Base-by-base conservation (phyloP, 2,888 invertebrate genomes). In the Sinentomon sp. region DNA sequence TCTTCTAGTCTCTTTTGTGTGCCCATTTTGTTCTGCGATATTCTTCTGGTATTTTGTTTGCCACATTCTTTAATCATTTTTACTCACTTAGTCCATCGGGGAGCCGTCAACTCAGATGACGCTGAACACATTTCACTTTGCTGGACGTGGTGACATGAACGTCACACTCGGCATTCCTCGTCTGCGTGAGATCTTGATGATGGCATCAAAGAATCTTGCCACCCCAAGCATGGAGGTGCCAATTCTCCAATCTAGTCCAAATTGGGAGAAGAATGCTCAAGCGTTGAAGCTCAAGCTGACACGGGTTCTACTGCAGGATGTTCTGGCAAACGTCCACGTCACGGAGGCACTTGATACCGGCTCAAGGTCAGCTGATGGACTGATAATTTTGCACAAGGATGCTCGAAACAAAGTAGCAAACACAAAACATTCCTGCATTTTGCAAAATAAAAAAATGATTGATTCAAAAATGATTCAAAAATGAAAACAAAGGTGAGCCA, bases 101-200 rank as follows among this genome's bases (percentile, higher is more conserved):
- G 97, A 99, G 55, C 97, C 97, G 0, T 94, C 94, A 3, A 99
- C 97, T 36, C 97, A 99, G 63, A 97, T 99, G 97, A 99, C 97
- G 47, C 57, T 99, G 51, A 99, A 99, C 54, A 99, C 97, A 24
- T 99, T 99, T 56, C 97, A 99, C 52, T 97, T 97, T 53, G 97
- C 97, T 46, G 97, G 97, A 50, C 71, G 92, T 56, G 92, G 94
- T 61, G 97, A 97, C 57, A 97, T 97, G 92, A 99, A 99, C 60
- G 94, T 99, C 0, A 97, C 97, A 0, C 62, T 99, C n/a, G 97
- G 97, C 62, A 94, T 97, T 45, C 97, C 97, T 0, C 68, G 97
- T 44, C 61, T 97, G 5, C 59, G 89, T 44, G 97, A 97, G 63
- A 87, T 97, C 44, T 59, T 97, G 1, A 94, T 97, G 92, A 71